phyloP scores from a whole-genome alignment of 2,113 vertebrate species.

The Scomber colias region DNA sequence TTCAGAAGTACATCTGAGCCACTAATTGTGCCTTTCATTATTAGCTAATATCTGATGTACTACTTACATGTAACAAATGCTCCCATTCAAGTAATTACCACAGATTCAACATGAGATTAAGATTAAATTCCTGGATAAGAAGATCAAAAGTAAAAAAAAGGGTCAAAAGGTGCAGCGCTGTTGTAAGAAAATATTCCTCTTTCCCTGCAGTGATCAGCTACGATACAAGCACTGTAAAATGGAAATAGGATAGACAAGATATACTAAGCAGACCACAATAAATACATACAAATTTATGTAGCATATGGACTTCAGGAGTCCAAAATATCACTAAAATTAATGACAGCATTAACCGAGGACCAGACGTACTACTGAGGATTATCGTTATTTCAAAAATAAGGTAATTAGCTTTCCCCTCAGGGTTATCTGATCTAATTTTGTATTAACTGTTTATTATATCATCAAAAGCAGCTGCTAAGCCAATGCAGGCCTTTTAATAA shows the following conservation, averaged over 20 bases:
- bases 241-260: background rate
- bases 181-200: background rate
- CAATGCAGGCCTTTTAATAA: slow-evolving; percentile 67
- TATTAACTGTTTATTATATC: slow-evolving; percentile 80
- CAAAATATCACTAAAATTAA: slow-evolving; percentile 50
- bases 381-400: slow-evolving; percentile 66
- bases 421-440: slow-evolving; percentile 76
- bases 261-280: slow-evolving; percentile 16
- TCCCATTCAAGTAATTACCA: slow-evolving; percentile 30
- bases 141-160: slow-evolving; percentile 15
- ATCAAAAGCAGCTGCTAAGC: slow-evolving; percentile 78
- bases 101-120: slow-evolving; percentile 11
- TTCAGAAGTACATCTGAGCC: background rate
- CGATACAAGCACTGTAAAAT: background rate
- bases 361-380: slow-evolving; percentile 70
- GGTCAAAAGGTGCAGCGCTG: background rate
- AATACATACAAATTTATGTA: slow-evolving; percentile 26
- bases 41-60: slow-evolving; percentile 15
- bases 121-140: background rate
- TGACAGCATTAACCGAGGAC: slow-evolving; percentile 47
- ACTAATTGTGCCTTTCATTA: slow-evolving; percentile 14
- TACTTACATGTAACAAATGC: slow-evolving; percentile 16
- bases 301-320: slow-evolving; percentile 32
- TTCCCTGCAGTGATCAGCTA: background rate
- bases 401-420: slow-evolving; percentile 63